Percentiles rank a stretch among this genome's conserved stretches.
Evolutionary conservation across 2,797 vertebrate genomes (phyloP).

Genomic region (Chelmon rostratus): DNA sequence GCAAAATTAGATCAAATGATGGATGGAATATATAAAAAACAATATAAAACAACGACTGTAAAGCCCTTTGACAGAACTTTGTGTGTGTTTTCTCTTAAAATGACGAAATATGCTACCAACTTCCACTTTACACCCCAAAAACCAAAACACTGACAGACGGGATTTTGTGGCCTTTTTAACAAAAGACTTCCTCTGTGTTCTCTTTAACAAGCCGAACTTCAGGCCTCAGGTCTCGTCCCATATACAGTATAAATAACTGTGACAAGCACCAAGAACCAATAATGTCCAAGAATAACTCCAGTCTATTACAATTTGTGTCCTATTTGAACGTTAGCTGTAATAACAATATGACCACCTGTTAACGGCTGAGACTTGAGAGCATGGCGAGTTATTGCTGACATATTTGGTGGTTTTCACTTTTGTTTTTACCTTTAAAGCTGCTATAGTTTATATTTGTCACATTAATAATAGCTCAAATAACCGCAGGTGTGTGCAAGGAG

Average conservation of each 20-base stretch:
- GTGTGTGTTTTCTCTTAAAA: too few species aligned
- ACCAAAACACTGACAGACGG: neutral
- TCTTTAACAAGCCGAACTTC: neutral
- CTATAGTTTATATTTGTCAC: too few species aligned
- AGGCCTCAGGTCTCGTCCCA: neutral
- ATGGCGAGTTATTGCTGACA: neutral
- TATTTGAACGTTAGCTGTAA: neutral
- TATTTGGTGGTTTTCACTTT: too few species aligned
- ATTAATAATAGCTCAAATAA: too few species aligned
- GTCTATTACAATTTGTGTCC: neutral
- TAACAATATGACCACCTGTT: neutral
- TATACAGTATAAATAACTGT: neutral
- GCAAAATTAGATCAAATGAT: neutral
- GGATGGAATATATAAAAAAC: neutral
- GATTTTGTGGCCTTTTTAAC: too few species aligned
- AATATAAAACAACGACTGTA: too few species aligned
- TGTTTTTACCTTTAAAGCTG: too few species aligned
- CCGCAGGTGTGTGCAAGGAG: too few species aligned
- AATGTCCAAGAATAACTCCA: neutral
- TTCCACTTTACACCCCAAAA: neutral
- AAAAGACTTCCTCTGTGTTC: too few species aligned
- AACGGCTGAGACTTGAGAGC: neutral
- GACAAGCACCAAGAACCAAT: neutral
- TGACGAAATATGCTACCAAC: neutral
- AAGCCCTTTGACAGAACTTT: too few species aligned